Base-by-base conservation (phyloP, 2,888 invertebrate species). In the Eucera pruinosa region DNA sequence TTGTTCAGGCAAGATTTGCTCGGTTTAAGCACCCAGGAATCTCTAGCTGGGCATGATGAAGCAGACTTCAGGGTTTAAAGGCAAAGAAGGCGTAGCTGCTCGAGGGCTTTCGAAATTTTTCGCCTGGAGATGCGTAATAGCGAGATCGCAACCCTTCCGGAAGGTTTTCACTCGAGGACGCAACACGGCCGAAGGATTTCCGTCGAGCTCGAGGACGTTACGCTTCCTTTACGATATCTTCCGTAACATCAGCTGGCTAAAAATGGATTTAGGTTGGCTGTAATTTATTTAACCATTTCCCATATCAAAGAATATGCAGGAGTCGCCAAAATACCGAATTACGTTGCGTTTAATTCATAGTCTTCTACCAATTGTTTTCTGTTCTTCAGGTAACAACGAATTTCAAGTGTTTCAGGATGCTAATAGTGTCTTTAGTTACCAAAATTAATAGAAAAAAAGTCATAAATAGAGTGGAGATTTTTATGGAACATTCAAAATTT, bases 41-140 rank as follows among this genome's bases (percentile, higher is more conserved):
- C 65, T 54, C 55, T 50, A 66, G 70, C 69, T 18, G 60, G 48
- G 36, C 25, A 67, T 54, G 68, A 73, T 45, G 70, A 80, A 68
- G 70, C 55, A 47, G 60, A 61, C 57, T 52, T 18, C 23, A 11
- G 33, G 41, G n/a, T 23, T 33, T 52, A n/a, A 67, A 62, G 43
- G 69, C 36, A 60, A 61, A 57, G 58, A 62, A 60, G 20, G 18
- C 61, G 55, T 70, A 66, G 36, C 57, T 18, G 57, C 54, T 67
- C 52, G 62, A 58, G 68, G 41, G 67, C 65, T 80, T 68, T 70
- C 52, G 64, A 69, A 47, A 69, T 69, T 79, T 65, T 60, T 74
- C 65, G 36, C 36, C n/a, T 6, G 9, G 25, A 58, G 41, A 48
- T 43, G n/a, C 55, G 58, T 55, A 23, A 50, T n/a, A 66, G 30